phyloP scores from a whole-genome alignment of 2,797 vertebrate species.

The Sandelia bainsii region DNA sequence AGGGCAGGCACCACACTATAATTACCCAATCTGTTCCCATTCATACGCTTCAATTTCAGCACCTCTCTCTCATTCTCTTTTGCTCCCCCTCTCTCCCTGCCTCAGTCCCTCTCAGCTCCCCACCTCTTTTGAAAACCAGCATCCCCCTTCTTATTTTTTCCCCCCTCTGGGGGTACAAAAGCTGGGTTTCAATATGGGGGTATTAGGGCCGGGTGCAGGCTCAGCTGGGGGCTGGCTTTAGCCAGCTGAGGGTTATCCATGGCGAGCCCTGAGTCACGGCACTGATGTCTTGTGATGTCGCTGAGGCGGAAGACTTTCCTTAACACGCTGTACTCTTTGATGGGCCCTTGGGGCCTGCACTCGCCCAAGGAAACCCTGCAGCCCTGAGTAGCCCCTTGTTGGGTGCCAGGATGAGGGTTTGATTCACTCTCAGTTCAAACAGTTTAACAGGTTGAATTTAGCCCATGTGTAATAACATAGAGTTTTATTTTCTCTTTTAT shows the following conservation, averaged over 20 bases:
- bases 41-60: conserved; percentile 79
- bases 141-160: conserved; percentile 47
- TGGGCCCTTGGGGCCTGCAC: conserved; percentile 73
- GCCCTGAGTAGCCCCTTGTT: conserved; percentile 52
- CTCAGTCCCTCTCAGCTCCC: conserved; percentile 58
- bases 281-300: conserved; percentile 82
- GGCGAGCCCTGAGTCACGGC: conserved; percentile 74
- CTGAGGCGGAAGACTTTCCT: conserved; percentile 85
- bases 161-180: conserved; percentile 77
- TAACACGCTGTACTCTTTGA: conserved; percentile 80
- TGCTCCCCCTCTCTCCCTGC: conserved; percentile 36
- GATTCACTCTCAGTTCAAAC: conserved; percentile 49
- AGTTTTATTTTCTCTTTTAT: conserved; percentile 1
- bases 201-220: conserved; percentile 82
- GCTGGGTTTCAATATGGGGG: conserved; percentile 80
- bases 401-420: conserved; percentile 59
- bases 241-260: conserved; percentile 81
- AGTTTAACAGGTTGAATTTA: conserved; percentile 41
- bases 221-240: conserved; percentile 81
- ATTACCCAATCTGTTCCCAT: conserved; percentile 85
- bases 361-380: conserved; percentile 66
- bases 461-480: background rate
- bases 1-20: conserved; percentile 77
- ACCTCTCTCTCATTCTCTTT: conserved; percentile 60
- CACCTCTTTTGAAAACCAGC: conserved; percentile 66